phyloP scores from a whole-genome alignment of 2,888 invertebrate species.

The Cheilosia soror region DNA sequence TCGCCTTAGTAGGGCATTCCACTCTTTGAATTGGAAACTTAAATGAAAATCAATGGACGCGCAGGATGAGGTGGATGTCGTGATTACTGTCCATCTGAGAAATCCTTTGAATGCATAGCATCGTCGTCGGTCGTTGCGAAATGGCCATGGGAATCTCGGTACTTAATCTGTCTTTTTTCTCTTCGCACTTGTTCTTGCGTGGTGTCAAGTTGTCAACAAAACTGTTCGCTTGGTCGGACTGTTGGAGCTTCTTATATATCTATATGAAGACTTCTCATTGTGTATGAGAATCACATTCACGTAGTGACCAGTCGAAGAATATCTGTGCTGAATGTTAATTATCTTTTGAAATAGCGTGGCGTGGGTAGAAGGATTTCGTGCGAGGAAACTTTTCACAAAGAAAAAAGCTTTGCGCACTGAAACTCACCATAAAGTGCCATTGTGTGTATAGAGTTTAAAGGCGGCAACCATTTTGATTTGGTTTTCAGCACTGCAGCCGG shows the following conservation, averaged over 20 bases:
- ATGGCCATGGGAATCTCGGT: constrained; percentile 42
- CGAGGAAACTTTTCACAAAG: constrained; percentile 13
- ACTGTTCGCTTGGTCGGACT: constrained; percentile 31
- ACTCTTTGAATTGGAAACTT: constrained; percentile 44
- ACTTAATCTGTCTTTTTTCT: constrained; percentile 53
- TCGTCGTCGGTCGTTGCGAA: neutral
- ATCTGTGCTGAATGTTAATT: constrained; percentile 67
- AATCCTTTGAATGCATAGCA: constrained; percentile 40
- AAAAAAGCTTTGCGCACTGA: constrained; percentile 18
- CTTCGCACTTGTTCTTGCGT: constrained; percentile 41
- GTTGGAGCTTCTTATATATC: neutral
- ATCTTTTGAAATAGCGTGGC: constrained; percentile 43
- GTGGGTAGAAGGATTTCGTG: constrained; percentile 9
- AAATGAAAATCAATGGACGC: constrained; percentile 66
- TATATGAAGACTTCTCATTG: constrained; percentile 15
- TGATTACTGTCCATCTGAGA: constrained; percentile 55
- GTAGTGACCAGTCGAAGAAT: constrained; percentile 50
- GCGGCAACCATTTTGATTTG: constrained; percentile 32
- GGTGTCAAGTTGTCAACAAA: constrained; percentile 70
- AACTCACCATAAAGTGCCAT: constrained; percentile 18
- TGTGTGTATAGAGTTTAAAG: constrained; percentile 20
- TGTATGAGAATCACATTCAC: constrained; percentile 54
- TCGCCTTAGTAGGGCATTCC: constrained; percentile 14
- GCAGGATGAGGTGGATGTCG: constrained; percentile 42
- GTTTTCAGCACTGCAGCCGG: constrained; percentile 9